phyloP scores from a whole-genome alignment of 2,888 invertebrate species.

The Shargacucullia verbasci region DNA sequence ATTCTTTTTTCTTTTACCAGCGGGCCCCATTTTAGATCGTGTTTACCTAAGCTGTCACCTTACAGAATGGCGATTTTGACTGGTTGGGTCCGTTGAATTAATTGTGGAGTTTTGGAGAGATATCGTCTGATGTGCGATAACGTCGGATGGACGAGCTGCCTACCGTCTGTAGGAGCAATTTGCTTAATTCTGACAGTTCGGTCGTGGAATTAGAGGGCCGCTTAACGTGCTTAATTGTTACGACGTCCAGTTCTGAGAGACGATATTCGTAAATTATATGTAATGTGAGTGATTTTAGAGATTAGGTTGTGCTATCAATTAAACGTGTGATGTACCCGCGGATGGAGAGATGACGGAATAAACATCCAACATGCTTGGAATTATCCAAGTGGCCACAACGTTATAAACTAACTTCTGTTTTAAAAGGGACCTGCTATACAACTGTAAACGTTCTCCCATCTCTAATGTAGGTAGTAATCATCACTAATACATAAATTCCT shows the following conservation, averaged over 20 bases:
- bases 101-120: slow-evolving; percentile 84
- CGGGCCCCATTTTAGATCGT: slow-evolving; percentile 85
- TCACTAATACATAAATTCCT: no score
- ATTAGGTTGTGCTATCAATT: slow-evolving; percentile 38
- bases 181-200: slow-evolving; percentile 78
- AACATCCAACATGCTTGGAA: background rate
- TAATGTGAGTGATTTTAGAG: slow-evolving; percentile 50
- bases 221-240: slow-evolving; percentile 75
- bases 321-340: slow-evolving; percentile 23
- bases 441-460: no score
- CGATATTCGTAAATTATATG: slow-evolving; percentile 59
- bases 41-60: slow-evolving; percentile 89
- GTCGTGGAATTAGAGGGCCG: slow-evolving; percentile 66
- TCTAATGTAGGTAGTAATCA: no score
- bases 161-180: slow-evolving; percentile 77
- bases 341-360: background rate
- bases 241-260: slow-evolving; percentile 64
- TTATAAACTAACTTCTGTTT: no score
- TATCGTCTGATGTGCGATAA: slow-evolving; percentile 85
- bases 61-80: slow-evolving; percentile 88
- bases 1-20: slow-evolving; percentile 78
- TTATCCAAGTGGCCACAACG: no score
- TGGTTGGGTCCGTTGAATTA: slow-evolving; percentile 83
- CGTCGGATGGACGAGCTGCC: slow-evolving; percentile 70
- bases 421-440: background rate